Conservation (phyloP, 2,888 invertebrate genomes). For the Mesodorylaimus sp. region DNA sequence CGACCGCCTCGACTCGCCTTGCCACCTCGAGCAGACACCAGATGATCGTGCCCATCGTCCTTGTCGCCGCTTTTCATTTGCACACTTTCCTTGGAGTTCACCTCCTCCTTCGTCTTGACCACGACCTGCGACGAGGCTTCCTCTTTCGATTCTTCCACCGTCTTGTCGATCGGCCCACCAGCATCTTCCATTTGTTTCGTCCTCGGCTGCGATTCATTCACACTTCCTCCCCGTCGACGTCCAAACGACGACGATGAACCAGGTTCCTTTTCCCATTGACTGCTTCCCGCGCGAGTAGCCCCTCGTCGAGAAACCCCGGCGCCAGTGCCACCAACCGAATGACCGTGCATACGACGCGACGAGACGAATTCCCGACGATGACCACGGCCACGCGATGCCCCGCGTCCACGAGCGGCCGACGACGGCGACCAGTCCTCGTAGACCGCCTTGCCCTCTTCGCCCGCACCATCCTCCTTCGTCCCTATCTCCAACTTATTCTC, state of each 20-base stretch:
- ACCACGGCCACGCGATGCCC: conserved; percentile 8
- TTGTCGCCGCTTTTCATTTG: no score
- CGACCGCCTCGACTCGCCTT: conserved; percentile 25
- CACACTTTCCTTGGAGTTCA: background rate
- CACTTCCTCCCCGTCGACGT: background rate
- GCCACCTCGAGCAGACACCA: conserved; percentile 13
- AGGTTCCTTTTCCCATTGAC: no score
- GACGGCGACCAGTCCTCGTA: background rate
- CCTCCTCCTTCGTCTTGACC: no score
- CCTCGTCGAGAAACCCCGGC: conserved; percentile 4
- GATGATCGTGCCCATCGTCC: background rate
- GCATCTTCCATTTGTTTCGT: no score
- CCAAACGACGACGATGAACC: no score
- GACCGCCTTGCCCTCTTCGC: conserved; percentile 12
- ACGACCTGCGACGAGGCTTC: no score
- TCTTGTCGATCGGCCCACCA: no score
- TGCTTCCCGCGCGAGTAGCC: no score
- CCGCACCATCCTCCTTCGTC: conserved; percentile 3
- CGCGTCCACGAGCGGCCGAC: background rate
- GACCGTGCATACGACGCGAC: conserved; percentile 29
- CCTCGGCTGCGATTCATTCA: background rate
- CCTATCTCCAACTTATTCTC: background rate
- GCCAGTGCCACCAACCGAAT: background rate
- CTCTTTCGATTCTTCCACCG: no score
- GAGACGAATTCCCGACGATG: conserved; percentile 11